Conservation (phyloP, 2,888 invertebrate species). For the Cryptops parisi region DNA sequence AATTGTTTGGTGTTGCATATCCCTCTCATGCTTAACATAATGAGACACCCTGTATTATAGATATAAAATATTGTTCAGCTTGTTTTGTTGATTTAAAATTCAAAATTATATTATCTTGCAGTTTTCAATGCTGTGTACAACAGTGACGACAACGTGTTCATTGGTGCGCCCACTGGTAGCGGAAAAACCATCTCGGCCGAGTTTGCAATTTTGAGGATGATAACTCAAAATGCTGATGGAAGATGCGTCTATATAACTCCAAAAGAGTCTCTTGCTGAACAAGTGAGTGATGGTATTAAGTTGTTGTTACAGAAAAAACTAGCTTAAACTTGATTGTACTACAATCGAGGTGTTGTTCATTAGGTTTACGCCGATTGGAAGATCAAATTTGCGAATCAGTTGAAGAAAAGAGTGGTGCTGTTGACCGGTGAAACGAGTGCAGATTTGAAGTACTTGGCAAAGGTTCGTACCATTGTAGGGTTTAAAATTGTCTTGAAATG, state of each 20-base stretch:
- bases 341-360: slow-evolving; percentile 34
- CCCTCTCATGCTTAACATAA: neutral
- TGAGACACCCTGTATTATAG: no score
- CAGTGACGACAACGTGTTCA: slow-evolving; percentile 94
- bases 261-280: slow-evolving; percentile 59
- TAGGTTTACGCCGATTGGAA: slow-evolving; percentile 77
- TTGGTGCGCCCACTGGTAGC: slow-evolving; percentile 83
- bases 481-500: no score
- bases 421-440: slow-evolving; percentile 95
- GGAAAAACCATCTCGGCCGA: slow-evolving; percentile 87
- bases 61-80: no score
- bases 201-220: slow-evolving; percentile 78
- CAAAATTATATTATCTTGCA: slow-evolving; percentile 24
- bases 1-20: neutral
- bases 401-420: slow-evolving; percentile 67
- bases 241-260: slow-evolving; percentile 90
- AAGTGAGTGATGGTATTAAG: no score
- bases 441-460: slow-evolving; percentile 69
- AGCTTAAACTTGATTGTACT: no score
- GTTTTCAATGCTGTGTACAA: slow-evolving; percentile 98
- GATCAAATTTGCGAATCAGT: slow-evolving; percentile 50
- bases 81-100: no score
- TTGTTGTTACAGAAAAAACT: no score
- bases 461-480: slow-evolving; percentile 25
- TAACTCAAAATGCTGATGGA: slow-evolving; percentile 49